Evolutionary conservation across 1,140 invertebrate species (phyloP).

Genomic region (Wasmannia auropunctata): DNA sequence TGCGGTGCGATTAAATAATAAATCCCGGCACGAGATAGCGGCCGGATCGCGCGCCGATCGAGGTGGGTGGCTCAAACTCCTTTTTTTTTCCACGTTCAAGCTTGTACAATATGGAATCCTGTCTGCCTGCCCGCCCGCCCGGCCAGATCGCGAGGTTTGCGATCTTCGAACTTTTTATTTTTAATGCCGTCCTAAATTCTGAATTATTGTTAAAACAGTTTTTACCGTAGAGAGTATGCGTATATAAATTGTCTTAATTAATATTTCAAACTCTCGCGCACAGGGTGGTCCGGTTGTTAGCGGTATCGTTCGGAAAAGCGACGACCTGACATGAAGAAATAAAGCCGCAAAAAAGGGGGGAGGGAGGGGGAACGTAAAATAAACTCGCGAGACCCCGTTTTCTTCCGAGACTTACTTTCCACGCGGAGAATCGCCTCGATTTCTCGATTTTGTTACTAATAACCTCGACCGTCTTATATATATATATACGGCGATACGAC

Average conservation of each 20-base stretch:
- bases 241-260: constrained; percentile 34
- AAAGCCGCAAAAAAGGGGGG: neutral
- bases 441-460: neutral
- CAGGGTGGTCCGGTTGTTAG: neutral
- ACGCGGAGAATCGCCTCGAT: neutral
- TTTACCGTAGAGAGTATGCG: neutral
- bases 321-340: neutral
- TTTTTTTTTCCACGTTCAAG: constrained; percentile 22
- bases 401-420: neutral
- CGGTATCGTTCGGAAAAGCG: neutral
- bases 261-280: constrained; percentile 12
- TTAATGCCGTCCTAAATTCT: constrained; percentile 26
- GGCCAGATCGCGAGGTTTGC: constrained; percentile 18
- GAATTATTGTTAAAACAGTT: constrained; percentile 33
- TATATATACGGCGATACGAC: no score
- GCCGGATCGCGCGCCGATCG: constrained; percentile 62
- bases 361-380: no score
- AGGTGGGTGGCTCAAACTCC: constrained; percentile 47
- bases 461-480: neutral
- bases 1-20: constrained; percentile 83
- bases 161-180: constrained; percentile 43
- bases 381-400: neutral
- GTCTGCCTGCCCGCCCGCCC: neutral
- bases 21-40: constrained; percentile 80
- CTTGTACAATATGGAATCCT: constrained; percentile 33